Evolutionary conservation across 2,113 vertebrate genomes (phyloP), one percentile per base, ranked within the genome.

Genomic region (Pluvialis apricaria): DNA sequence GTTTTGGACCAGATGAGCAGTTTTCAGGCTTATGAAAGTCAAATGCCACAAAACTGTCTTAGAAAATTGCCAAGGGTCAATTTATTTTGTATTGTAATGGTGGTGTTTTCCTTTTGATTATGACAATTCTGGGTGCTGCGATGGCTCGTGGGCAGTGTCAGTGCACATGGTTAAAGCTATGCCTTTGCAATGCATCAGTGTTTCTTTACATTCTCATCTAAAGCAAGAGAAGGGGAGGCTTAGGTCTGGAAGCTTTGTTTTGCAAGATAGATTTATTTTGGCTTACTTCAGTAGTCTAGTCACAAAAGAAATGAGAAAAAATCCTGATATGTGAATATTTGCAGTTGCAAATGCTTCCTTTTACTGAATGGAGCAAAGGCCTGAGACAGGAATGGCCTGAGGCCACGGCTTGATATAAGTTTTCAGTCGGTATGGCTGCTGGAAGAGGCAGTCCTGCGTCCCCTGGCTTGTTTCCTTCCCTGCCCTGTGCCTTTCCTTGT

Each of bases 21-120:
- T 92, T 91, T 97, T 86, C 82, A 94, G 93, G 57, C 82, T 88
- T 88, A 42, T 65, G 52, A 93, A 96, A 95, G 94, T 95, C 92
- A 96, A 97, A 96, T 90, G 95, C 72, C 90, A 90, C 86, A 55
- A 61, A 88, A 86, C 4, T 32, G 87, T 66, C 70, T 82, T 49
- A 78, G 81, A 52, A 95, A 80, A 92, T 82, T 51, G 95, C 94
- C 88, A 47, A 36, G n/a, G 92, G 95, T 77, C 88, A 90, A 24
- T 95, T 94, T 95, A 66, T 88, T 95, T 94, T 75, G 55, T 40
- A 14, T 60, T 65, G 60, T 66, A 45, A 18, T 70, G n/a, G 26
- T 58, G 47, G 19, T 80, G 73, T 89, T 97, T 93, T 61, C 82
- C 44, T 93, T 83, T 82, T 65, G 91, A 65, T 47, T 44, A 10